phyloP scores from a whole-genome alignment of 2,888 invertebrate species.

The Epinotia ramella region DNA sequence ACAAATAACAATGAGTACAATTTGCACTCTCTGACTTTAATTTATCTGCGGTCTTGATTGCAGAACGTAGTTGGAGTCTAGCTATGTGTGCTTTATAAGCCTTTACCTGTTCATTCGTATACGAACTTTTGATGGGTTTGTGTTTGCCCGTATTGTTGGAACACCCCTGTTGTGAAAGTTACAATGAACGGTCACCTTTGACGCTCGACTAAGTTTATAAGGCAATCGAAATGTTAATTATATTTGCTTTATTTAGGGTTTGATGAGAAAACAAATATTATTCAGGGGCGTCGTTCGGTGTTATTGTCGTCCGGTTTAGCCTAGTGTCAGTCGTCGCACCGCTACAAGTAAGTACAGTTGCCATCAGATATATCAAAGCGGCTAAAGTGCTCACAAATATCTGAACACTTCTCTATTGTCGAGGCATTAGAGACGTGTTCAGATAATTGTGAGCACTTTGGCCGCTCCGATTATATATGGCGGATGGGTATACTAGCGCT shows the following conservation, averaged over 20 bases:
- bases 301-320: too few species aligned
- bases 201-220: neutral
- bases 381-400: too few species aligned
- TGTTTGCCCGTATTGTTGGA: slow-evolving; percentile 10
- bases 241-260: neutral
- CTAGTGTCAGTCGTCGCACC: too few species aligned
- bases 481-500: too few species aligned
- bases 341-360: too few species aligned
- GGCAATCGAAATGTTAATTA: neutral
- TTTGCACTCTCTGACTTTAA: neutral
- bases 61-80: neutral
- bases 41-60: slow-evolving; percentile 2
- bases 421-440: too few species aligned
- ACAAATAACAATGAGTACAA: neutral
- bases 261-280: neutral
- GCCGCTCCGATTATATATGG: too few species aligned
- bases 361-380: too few species aligned
- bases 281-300: too few species aligned
- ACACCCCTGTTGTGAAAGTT: neutral
- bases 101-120: neutral
- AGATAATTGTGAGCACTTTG: too few species aligned
- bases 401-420: too few species aligned
- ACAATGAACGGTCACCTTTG: slow-evolving; percentile 7
- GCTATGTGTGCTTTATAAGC: slow-evolving; percentile 21
- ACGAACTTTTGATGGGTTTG: neutral